Base-by-base conservation (phyloP, 2,113 vertebrate genomes). In the Dasypus novemcinctus region DNA sequence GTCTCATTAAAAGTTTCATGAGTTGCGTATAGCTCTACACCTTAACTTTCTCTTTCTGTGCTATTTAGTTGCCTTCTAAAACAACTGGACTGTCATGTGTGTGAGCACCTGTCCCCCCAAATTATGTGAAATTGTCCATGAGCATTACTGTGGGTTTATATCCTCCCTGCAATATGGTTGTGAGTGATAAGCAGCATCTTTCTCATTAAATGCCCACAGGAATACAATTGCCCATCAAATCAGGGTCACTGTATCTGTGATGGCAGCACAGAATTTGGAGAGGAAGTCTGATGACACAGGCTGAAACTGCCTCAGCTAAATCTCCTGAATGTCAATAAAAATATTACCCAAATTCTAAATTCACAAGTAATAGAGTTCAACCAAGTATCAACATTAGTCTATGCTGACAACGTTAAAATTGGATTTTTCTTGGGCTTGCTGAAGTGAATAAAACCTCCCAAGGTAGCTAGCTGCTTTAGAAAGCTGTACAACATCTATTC, bases 391-490 rank as follows among this genome's bases (percentile, higher is more conserved):
- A 97, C 93, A 75, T 91, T 98, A 95, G 84, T 86, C 97, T 97
- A 97, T 88, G 80, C 95, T 96, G 98, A 97, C 97, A 98, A 93
- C 79, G 97, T 98, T 90, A 96, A 97, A 98, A 98, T 96, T 96
- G 96, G 98, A 97, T 97, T 95, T 97, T 94, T 98, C 84, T 98
- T 91, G 59, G 96, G 95, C 87, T 97, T 97, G 43, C 97, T 98
- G 71, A 81, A 96, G 96, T 96, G 97, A 98, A 95, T 86, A 97
- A 95, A 98, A 90, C 93, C 95, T 97, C 94, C 91, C 96, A 94
- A 94, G 87, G 87, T 95, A 92, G 82, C 95, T 82, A 64, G 85
- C 89, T 98, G 87, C 86, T 97, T 92, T 12, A 84, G 82, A 93
- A 97, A 97, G 78, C 21, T 93, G 87, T 68, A 31, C 33, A 95